These are phyloP conservation scores for Chrysolina haemoptera DNA, from an alignment of 2,888 invertebrate genomes.

Conservation along the genomic window DNA sequence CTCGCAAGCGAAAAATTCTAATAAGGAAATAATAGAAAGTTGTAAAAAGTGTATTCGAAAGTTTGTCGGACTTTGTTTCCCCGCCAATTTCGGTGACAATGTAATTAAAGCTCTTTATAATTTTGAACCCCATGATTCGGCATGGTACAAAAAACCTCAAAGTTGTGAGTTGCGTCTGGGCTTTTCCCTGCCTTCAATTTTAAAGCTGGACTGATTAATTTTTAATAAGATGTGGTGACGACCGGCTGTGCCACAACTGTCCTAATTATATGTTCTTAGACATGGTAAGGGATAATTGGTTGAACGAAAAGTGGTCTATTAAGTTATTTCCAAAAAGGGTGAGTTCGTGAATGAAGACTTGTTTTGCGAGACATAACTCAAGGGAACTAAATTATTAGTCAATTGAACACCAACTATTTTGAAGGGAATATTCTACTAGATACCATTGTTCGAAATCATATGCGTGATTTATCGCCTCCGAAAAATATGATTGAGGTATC, in stretches of 20 bases:
- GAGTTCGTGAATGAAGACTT: constrained; percentile 41
- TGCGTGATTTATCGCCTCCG: no score
- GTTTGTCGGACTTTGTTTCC: constrained; percentile 29
- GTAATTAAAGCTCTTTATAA: constrained; percentile 49
- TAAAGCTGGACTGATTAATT: constrained; percentile 65
- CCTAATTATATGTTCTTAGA: constrained; percentile 63
- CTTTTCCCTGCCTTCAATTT: constrained; percentile 62
- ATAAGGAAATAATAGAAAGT: constrained; percentile 36
- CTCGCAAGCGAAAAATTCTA: constrained; percentile 44
- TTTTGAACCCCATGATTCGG: constrained; percentile 43
- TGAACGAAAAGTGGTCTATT: constrained; percentile 59
- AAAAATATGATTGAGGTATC: no score
- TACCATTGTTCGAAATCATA: no score
- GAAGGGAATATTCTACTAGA: no score
- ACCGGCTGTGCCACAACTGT: constrained; percentile 65
- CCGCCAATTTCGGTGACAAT: constrained; percentile 43
- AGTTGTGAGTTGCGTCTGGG: constrained; percentile 42
- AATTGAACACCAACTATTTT: no score
- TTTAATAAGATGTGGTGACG: constrained; percentile 65
- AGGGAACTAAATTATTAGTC: neutral
- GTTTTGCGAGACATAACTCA: neutral
- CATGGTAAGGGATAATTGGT: constrained; percentile 54
- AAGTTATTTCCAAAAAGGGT: constrained; percentile 56
- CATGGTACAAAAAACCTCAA: constrained; percentile 28
- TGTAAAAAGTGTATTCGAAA: constrained; percentile 41